phyloP scores from a whole-genome alignment of 1,140 invertebrate genomes.

The Brevipalpus yothersi region DNA sequence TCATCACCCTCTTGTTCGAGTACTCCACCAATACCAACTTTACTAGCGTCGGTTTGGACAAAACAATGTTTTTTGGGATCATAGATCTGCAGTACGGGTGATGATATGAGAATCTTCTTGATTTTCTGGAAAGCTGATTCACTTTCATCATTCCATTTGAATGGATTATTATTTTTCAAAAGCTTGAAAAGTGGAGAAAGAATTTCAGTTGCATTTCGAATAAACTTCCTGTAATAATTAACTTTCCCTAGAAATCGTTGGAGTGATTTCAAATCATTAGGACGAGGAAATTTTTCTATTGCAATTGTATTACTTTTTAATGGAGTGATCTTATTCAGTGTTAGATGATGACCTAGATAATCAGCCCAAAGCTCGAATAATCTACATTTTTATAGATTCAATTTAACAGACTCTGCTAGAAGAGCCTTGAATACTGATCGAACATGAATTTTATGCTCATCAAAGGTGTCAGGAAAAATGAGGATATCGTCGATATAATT shows the following conservation, averaged over 20 bases:
- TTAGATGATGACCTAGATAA: not conserved
- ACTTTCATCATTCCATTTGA: not conserved
- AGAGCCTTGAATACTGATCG: not conserved
- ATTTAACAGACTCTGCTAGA: constrained; percentile 3
- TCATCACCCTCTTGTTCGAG: too few relatives aligned
- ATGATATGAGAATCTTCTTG: not conserved
- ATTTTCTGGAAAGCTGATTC: not conserved
- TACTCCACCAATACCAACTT: too few relatives aligned
- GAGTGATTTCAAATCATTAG: not conserved
- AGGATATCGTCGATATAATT: not conserved
- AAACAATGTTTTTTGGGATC: not conserved
- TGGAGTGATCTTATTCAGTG: not conserved
- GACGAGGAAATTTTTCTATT: not conserved
- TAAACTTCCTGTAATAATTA: constrained; percentile 6
- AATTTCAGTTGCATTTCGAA: constrained; percentile 4
- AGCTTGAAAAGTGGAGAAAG: constrained; percentile 5
- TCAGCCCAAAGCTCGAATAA: constrained; percentile 7
- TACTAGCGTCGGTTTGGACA: not conserved
- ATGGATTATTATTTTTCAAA: not conserved
- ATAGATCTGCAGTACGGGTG: not conserved
- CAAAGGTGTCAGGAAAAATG: not conserved
- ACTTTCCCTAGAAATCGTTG: constrained; percentile 1
- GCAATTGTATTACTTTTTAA: not conserved
- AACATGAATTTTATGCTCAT: not conserved
- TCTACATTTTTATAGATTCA: constrained; percentile 11